phyloP scores from a whole-genome alignment of 2,113 vertebrate species.

The Columbina picui region DNA sequence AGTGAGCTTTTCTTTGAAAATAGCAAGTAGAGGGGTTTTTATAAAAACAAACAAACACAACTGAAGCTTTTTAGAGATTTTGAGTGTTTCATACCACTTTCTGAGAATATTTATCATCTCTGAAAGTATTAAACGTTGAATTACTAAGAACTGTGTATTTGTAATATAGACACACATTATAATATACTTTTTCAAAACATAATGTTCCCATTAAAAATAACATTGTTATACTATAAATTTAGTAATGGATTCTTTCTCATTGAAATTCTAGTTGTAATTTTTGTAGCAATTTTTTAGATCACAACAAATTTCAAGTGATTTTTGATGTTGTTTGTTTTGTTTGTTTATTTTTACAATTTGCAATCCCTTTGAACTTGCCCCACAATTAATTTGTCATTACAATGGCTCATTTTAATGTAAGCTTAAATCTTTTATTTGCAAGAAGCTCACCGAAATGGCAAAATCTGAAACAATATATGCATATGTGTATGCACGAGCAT shows the following conservation, averaged over 20 bases:
- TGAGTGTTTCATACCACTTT: background rate
- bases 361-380: background rate
- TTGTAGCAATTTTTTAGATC: background rate
- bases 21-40: accelerated
- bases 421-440: background rate
- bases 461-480: background rate
- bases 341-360: background rate
- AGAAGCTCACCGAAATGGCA: background rate
- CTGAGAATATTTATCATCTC: background rate
- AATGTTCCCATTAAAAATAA: background rate
- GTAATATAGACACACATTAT: background rate
- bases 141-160: background rate
- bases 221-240: background rate
- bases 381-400: background rate
- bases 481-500: accelerated
- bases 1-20: background rate
- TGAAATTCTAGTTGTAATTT: background rate
- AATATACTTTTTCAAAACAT: background rate
- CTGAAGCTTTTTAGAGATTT: background rate
- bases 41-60: background rate
- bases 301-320: background rate
- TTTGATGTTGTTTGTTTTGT: background rate
- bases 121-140: background rate
- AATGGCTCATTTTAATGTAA: background rate
- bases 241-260: background rate